Percentiles rank a stretch among this genome's conserved stretches.
Evolutionary conservation across 2,888 invertebrate species (phyloP).

Genomic region (Leptogaster cylindrica): DNA sequence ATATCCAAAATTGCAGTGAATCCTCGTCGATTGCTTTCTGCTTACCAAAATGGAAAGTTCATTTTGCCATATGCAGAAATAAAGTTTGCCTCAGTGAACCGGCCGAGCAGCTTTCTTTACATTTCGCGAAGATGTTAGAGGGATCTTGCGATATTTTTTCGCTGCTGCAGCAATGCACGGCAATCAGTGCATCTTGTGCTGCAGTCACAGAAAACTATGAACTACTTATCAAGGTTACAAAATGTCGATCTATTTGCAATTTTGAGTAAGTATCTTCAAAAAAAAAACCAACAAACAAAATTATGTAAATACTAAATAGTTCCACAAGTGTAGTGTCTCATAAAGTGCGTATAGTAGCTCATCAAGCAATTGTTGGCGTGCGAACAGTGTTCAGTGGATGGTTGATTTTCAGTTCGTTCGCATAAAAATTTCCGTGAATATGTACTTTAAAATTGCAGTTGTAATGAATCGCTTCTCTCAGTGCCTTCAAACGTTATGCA

Average conservation of each 20-base stretch:
- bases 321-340: no score
- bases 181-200: slow-evolving; percentile 22
- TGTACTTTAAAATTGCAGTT: no score
- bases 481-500: no score
- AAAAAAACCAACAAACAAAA: no score
- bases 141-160: slow-evolving; percentile 25
- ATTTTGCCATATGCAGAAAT: slow-evolving; percentile 30
- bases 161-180: slow-evolving; percentile 7
- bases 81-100: slow-evolving; percentile 1
- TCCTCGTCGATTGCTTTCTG: slow-evolving; percentile 3
- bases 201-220: slow-evolving; percentile 22
- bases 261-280: slow-evolving; percentile 18
- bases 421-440: no score
- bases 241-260: slow-evolving; percentile 32
- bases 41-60: slow-evolving; percentile 16
- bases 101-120: slow-evolving; percentile 20
- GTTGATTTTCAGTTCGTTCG: no score
- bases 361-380: no score
- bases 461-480: no score
- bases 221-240: slow-evolving; percentile 34
- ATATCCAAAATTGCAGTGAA: neutral
- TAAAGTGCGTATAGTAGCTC: no score
- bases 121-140: slow-evolving; percentile 16
- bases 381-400: no score
- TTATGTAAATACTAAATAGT: no score